phyloP scores from a whole-genome alignment of 2,797 vertebrate species.

The Ceyx erithaca region DNA sequence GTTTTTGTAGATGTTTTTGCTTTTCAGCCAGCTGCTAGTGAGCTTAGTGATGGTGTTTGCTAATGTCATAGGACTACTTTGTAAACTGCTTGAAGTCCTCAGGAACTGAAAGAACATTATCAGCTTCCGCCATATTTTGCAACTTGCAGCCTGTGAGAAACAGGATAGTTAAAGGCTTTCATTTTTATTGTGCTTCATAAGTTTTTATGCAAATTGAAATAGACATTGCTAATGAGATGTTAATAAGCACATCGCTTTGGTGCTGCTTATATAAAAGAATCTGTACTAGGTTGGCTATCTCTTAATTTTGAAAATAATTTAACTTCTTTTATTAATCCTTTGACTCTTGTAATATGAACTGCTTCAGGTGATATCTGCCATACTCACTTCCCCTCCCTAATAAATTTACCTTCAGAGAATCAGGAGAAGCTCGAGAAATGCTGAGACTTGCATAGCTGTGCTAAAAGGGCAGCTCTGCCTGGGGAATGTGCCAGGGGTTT shows the following conservation, averaged over 20 bases:
- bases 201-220: neutral
- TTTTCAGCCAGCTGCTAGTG: neutral
- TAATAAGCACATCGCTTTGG: neutral
- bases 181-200: neutral
- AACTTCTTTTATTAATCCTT: neutral
- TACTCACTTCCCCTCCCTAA: neutral
- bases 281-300: neutral
- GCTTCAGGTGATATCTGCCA: neutral
- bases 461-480: neutral
- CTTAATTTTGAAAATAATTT: neutral
- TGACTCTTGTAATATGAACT: neutral
- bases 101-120: constrained; percentile 39
- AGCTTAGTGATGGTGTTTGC: neutral
- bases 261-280: neutral
- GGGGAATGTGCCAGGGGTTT: neutral
- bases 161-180: neutral
- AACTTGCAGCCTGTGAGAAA: neutral
- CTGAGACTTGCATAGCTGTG: neutral
- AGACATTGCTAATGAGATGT: neutral
- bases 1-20: neutral
- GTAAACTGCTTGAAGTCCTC: neutral
- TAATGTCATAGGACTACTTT: neutral
- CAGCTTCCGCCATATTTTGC: constrained; percentile 6
- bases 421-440: neutral
- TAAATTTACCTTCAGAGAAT: neutral